Evolutionary conservation across 2,888 invertebrate species (phyloP).

Genomic region (Mamestra brassicae): DNA sequence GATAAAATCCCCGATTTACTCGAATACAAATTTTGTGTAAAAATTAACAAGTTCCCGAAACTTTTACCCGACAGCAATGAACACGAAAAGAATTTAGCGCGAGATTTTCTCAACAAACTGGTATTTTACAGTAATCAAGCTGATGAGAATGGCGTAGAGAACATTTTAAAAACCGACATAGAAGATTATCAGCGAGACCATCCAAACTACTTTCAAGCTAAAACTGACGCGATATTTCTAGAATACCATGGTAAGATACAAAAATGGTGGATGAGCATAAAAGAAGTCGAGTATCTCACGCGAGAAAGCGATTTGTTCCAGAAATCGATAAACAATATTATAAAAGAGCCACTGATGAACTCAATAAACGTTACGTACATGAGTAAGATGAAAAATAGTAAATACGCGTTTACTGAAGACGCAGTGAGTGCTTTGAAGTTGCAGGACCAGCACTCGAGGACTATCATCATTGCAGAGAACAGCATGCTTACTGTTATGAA

Average conservation of each 20-base stretch:
- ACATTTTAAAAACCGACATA: slow-evolving; percentile 42
- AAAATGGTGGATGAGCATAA: slow-evolving; percentile 54
- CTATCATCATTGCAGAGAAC: slow-evolving; percentile 21
- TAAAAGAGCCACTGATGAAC: slow-evolving; percentile 26
- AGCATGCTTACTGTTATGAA: slow-evolving; percentile 17
- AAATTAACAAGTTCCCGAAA: slow-evolving; percentile 16
- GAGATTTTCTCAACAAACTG: slow-evolving; percentile 37
- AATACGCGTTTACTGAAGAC: slow-evolving; percentile 20
- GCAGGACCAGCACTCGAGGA: neutral
- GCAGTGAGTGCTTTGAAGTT: slow-evolving; percentile 9
- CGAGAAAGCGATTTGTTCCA: slow-evolving; percentile 18
- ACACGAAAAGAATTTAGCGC: slow-evolving; percentile 10
- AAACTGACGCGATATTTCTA: slow-evolving; percentile 45
- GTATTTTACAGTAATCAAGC: slow-evolving; percentile 37
- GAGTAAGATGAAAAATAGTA: slow-evolving; percentile 3
- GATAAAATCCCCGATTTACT: neutral
- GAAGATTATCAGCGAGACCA: slow-evolving; percentile 10
- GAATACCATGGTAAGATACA: slow-evolving; percentile 47
- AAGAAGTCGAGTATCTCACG: slow-evolving; percentile 34
- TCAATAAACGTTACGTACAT: slow-evolving; percentile 10
- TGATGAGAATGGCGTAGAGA: slow-evolving; percentile 32
- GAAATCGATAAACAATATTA: slow-evolving; percentile 17
- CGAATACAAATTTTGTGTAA: slow-evolving; percentile 18
- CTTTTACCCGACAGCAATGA: slow-evolving; percentile 10
- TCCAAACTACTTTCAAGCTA: neutral